Conservation (phyloP, 2,888 invertebrate genomes). For the Nomada fucata region DNA sequence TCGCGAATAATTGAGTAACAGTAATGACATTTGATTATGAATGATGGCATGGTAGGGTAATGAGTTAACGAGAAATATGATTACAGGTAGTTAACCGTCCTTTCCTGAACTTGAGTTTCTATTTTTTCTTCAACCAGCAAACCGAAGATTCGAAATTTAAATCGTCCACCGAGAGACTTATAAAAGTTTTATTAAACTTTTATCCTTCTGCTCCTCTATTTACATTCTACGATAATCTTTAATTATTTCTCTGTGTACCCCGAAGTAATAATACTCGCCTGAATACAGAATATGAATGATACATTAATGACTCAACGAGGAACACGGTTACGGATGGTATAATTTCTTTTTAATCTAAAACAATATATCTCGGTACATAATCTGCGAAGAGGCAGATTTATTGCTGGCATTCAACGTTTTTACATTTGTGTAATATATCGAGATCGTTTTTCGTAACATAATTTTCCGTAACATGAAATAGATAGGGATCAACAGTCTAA, state of each 20-base stretch:
- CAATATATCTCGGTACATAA: too few species aligned
- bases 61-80: conserved; percentile 8
- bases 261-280: neutral
- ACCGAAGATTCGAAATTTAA: neutral
- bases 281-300: neutral
- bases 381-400: too few species aligned
- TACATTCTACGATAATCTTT: neutral
- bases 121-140: neutral
- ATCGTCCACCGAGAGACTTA: neutral
- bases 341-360: neutral
- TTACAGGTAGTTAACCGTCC: neutral
- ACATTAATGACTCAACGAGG: neutral
- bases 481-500: too few species aligned
- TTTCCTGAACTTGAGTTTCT: neutral
- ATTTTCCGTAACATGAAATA: too few species aligned
- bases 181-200: neutral
- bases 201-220: neutral
- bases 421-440: too few species aligned
- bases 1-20: neutral
- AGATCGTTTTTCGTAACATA: too few species aligned
- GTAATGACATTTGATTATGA: conserved; percentile 1
- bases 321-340: neutral
- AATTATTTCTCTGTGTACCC: neutral
- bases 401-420: too few species aligned
- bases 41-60: neutral